Percentiles rank a stretch among this genome's conserved stretches.
phyloP scores from a whole-genome alignment of 2,113 vertebrate species.

The Isurus oxyrinchus region DNA sequence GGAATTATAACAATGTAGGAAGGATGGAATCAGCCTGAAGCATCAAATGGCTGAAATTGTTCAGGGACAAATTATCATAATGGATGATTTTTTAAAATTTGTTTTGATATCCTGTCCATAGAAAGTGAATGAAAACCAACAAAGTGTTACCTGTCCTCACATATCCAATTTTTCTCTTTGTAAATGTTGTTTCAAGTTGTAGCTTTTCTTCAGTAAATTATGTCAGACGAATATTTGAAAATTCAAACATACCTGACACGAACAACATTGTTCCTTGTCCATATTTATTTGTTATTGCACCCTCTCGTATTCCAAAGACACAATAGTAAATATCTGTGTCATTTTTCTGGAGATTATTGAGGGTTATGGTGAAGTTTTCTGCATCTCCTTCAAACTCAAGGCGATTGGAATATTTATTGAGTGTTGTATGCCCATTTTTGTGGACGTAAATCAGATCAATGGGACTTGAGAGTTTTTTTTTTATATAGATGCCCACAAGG shows the following conservation, averaged over 20 bases:
- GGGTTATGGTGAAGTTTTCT: background rate
- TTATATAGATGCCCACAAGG: background rate
- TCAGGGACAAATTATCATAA: background rate
- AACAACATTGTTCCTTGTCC: background rate
- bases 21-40: background rate
- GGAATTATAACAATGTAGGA: too few species aligned
- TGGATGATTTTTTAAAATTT: background rate
- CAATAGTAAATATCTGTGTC: background rate
- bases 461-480: background rate
- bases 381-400: background rate
- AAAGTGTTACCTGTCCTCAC: background rate
- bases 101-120: background rate
- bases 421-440: accelerated
- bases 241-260: background rate
- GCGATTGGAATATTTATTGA: accelerated
- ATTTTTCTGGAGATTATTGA: background rate
- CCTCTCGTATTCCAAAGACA: background rate
- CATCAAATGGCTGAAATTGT: background rate
- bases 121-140: background rate
- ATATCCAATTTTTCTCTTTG: background rate
- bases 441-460: background rate
- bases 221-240: background rate
- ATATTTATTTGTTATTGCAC: accelerated
- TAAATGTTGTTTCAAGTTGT: background rate
- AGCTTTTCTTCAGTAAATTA: background rate